Percentiles rank a stretch among this genome's conserved stretches.
phyloP scores from a whole-genome alignment of 1,140 invertebrate genomes.

The Drosophila asahinai region DNA sequence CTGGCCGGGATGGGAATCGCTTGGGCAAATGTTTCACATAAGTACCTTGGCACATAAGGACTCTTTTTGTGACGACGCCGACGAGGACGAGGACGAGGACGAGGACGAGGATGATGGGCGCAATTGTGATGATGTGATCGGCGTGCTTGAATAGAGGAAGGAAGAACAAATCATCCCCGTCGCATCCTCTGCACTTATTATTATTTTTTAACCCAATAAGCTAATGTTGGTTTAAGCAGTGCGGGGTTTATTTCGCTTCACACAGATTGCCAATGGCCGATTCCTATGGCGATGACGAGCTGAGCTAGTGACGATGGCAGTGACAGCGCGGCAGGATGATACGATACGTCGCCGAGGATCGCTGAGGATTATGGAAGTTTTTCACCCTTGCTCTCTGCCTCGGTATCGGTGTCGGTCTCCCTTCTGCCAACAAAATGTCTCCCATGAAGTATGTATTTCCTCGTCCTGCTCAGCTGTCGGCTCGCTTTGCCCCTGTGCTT shows the following conservation, averaged over 20 bases:
- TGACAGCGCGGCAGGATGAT: conserved; percentile 44
- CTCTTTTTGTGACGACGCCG: conserved; percentile 14
- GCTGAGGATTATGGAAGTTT: conserved; percentile 55
- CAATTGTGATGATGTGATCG: conserved; percentile 46
- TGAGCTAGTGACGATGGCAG: conserved; percentile 11
- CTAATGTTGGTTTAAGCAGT: conserved; percentile 57
- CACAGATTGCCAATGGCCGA: conserved; percentile 29
- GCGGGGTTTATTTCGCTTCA: conserved; percentile 1
- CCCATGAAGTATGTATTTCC: conserved; percentile 56
- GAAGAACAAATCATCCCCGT: conserved; percentile 42
- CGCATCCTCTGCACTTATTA: conserved; percentile 7
- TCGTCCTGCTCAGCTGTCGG: conserved; percentile 32
- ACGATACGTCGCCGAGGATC: conserved; percentile 47
- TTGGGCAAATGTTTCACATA: conserved; percentile 44
- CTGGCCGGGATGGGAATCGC: conserved; percentile 24
- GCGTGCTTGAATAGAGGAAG: conserved; percentile 33
- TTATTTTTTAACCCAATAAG: conserved; percentile 58
- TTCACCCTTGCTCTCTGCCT: conserved; percentile 56
- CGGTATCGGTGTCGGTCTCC: conserved; percentile 5
- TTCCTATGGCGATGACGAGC: conserved; percentile 8
- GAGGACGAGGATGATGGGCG: neutral
- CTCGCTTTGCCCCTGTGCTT: conserved; percentile 22
- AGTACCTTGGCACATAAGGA: conserved; percentile 31
- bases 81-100: neutral
- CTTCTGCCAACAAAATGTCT: conserved; percentile 61